Evolutionary conservation across 2,113 vertebrate genomes (phyloP), one percentile per base, ranked within the genome.

Genomic region (Syrrhaptes paradoxus): DNA sequence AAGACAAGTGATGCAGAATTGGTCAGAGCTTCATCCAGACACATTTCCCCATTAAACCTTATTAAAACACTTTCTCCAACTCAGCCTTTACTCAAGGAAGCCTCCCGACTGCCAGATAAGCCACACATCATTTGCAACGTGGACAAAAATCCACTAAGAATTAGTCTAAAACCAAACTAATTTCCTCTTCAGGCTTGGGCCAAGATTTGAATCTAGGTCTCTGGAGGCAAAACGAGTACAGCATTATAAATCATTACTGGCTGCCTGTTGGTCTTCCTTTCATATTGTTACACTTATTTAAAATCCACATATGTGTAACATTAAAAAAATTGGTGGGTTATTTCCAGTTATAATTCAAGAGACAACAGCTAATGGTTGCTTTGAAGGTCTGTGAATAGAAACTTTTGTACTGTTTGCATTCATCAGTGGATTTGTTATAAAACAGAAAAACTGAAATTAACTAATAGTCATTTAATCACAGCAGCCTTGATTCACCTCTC

Each of bases 141-240:
- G 31, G 36, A 94, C 87, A 89, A 94, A 92, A 92, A 94, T 81
- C 79, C 85, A 88, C 87, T 25, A 88, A 25, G 83, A 94, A 93
- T 81, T 86, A 93, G 38, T 72, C 49, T 78, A 89, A 93, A 95
- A 83, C 61, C 79, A 89, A 93, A 93, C 61, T 91, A 57, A 94
- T 93, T 96, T 96, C 90, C 82, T 96, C 34, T 46, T 65, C n/a
- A 59, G 66, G n/a, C 57, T 65, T 81, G 54, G 61, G 61, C 75
- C 85, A 96, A 95, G 87, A 86, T 92, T 59, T 87, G 73, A 85
- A 96, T 70, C 21, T 24, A 92, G 52, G 36, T 68, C 92, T 95
- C 76, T 17, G 24, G 72, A 86, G 73, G 72, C 52, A 90, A 88
- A 89, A 85, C 34, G 43, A 43, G 79, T 52, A 46, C 72, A 84